Evolutionary conservation across 1,140 invertebrate species (phyloP), one percentile per base, ranked within the genome.

Genomic region (Pantala flavescens): DNA sequence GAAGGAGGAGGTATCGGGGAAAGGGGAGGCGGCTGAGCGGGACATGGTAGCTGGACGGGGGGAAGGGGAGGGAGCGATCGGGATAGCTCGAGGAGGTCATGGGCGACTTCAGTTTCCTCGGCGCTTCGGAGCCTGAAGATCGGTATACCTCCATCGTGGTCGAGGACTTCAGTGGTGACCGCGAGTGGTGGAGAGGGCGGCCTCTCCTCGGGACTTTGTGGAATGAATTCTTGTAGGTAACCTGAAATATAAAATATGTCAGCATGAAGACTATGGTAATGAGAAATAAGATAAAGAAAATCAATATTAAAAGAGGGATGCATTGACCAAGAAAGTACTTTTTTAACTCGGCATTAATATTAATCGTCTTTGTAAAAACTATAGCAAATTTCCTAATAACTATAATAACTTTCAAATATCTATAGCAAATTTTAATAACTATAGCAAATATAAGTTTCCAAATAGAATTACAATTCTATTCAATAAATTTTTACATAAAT

Each of bases 41-140:
- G 24, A 42, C 73, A 71, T 74, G 24, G 49, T 19, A 85, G 82
- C 77, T 85, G 84, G 36, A 87, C 86, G 74, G 85, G 86, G 21
- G 89, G 88, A 14, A 93, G 82, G 0, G 91, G 91, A 0, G 91
- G 92, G 74, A 93, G 79, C 55, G 91, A 92, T 74, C 92, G 87
- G 2, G 91, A 92, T 14, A 94, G 83, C 75, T 93, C 93, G 19
- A 94, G 82, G n/a, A 94, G 84, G 80, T 93, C 92, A 78, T 93
- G 92, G 0, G 93, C 93, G 7, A 91, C 92, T 83, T 93, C 92
- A 0, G 91, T 93, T 80, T 94, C 93, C 78, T 91, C 92, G 0
- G 89, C 86, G 71, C 90, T 91, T 75, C 90, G 85, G 73, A 87
- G 84, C 12, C 86, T 84, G 75, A 87, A 88, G 74, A 88, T 81